Evolutionary conservation across 2,113 vertebrate genomes (phyloP), one percentile per base, ranked within the genome.

Genomic region (Ifrita kowaldi): DNA sequence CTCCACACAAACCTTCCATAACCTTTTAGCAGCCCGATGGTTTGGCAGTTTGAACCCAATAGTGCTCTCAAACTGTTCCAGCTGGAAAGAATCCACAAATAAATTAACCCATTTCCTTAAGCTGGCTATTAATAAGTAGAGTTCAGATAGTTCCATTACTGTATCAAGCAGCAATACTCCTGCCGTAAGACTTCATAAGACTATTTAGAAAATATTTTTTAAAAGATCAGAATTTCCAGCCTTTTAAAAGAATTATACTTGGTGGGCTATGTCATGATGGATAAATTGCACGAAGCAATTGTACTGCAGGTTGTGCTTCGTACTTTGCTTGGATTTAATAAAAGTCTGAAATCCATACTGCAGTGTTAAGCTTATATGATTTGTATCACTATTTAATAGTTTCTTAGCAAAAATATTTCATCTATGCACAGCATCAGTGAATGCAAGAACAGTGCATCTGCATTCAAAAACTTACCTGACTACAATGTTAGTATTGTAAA

Each of bases 1-100:
- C 85, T 99, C 99, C 97, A 99, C 99, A 32, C 99, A 99, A 84
- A 99, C 99, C 91, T 99, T 99, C 99, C 99, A 99, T 92, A 99
- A 98, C 89, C 98, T 98, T 97, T 99, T 99, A 55, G 99, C 99
- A 46, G 99, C 98, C 21, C 99, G 98, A 90, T 99, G 99, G 95
- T 99, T 99, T 96, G 99, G 98, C 81, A 99, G 98, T 96, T 99
- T 99, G 96, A 99, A 99, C 67, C 99, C 99, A 96, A 99, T 99
- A 32, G 99, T 99, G 96, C 99, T 99, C 97, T 99, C 99, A 97
- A 99, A 99, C 97, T 99, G 99, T 97, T 99, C 99, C 75, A 98
- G 97, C 99, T 99, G 63, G 28, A 96, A 98, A 84, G 91, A 90
- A 98, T 68, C 62, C 89, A 96, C 13, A 90, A 49, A 91, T 47